phyloP scores from a whole-genome alignment of 2,888 invertebrate species.

The Pseudanteris insignis region DNA sequence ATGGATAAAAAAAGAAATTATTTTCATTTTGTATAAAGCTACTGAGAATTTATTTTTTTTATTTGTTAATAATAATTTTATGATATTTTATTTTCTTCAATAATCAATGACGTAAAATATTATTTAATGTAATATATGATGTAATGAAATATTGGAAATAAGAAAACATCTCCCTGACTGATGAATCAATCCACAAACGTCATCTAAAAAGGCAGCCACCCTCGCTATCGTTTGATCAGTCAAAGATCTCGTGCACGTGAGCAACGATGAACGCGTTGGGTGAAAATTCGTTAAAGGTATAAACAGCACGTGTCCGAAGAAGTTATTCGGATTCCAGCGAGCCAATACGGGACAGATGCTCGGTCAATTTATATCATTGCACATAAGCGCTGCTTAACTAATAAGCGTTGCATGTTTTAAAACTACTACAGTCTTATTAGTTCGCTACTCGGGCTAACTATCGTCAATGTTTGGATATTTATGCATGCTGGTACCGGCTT shows the following conservation, averaged over 20 bases:
- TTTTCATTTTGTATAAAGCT: too few species aligned
- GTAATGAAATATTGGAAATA: neutral
- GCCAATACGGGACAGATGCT: slow-evolving; percentile 44
- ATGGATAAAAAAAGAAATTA: too few species aligned
- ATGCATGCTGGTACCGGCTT: slow-evolving; percentile 45
- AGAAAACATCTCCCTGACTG: neutral
- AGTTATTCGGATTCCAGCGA: slow-evolving; percentile 21
- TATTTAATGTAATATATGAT: too few species aligned
- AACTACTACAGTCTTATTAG: slow-evolving; percentile 25
- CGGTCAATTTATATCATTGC: slow-evolving; percentile 34
- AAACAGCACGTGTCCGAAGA: slow-evolving; percentile 25
- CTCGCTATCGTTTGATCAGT: slow-evolving; percentile 12
- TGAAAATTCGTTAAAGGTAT: slow-evolving; percentile 2
- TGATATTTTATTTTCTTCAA: too few species aligned
- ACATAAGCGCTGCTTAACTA: slow-evolving; percentile 31
- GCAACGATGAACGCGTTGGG: slow-evolving; percentile 8
- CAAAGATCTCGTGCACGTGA: slow-evolving; percentile 26
- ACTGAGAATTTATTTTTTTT: too few species aligned
- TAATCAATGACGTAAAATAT: too few species aligned
- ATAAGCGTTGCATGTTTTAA: slow-evolving; percentile 27
- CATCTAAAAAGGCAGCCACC: slow-evolving; percentile 6
- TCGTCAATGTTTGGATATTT: slow-evolving; percentile 24
- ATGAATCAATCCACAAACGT: neutral
- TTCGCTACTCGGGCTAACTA: slow-evolving; percentile 13
- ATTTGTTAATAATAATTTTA: too few species aligned